Evolutionary conservation across 1,140 invertebrate genomes (phyloP), one percentile per base, ranked within the genome.

Genomic region (Trichonephila clavipes): DNA sequence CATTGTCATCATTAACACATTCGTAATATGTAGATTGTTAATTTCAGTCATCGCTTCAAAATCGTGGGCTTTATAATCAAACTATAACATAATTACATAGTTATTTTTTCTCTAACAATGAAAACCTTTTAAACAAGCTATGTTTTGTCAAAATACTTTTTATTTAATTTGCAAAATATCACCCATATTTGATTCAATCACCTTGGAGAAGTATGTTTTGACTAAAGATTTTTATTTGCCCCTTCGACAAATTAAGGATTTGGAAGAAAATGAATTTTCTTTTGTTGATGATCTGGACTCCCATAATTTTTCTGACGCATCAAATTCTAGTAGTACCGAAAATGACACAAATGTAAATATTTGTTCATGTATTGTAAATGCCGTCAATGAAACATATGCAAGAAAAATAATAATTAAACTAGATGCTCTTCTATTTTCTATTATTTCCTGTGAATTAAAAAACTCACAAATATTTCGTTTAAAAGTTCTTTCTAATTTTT

Each of bases 381-480:
- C 77, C 7, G n/a, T 82, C 77, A 69, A 64, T 62, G 34, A n/a
- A 21, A 61, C 10, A 10, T 61, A 40, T 34, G 12, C 28, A 19
- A 62, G 44, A 58, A 83, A 86, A 51, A 21, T 93, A 10, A 88
- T 64, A 61, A 40, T 93, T 40, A 77, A 81, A 64, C 77, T 93
- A 24, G 92, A 93, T 88, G 66, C 59, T 24, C 28, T 81, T 44
- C n/a, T 82, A 10, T 93, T 88, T 82, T 93, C 62, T 24, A n/a
- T 88, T 64, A 40, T 88, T 44, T 81, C 87, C 1, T 61, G 18
- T 18, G 92, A 93, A 82, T 61, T 93, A 19, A 77, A 62, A 62
- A 88, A 85, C 21, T 93, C 92, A 24, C 61, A 88, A 40, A 40
- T 40, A 77, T 93, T 93, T 77, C 64, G 92, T n/a, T 44, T 7